Conservation (phyloP, 35 echinoderm and acorn worm genomes). For the Hemicentrotus pulcherrimus region DNA sequence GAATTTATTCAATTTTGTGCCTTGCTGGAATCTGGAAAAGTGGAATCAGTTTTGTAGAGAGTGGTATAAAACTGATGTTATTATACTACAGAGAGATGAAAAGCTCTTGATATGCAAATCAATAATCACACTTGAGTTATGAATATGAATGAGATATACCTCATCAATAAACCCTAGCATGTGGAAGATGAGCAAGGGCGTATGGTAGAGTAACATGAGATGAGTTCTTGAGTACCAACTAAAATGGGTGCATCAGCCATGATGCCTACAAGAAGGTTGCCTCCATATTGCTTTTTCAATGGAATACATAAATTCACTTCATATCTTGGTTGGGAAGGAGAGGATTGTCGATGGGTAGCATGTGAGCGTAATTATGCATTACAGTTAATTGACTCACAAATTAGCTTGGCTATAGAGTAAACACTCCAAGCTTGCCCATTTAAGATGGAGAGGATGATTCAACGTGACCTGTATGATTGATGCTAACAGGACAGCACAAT, state of each 20-base stretch:
- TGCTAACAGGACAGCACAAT: background rate
- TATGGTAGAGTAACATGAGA: background rate
- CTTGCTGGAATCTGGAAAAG: background rate
- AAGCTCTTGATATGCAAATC: slow-evolving; percentile 34
- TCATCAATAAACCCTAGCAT: slow-evolving; percentile 12
- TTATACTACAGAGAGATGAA: background rate
- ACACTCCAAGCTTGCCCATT: slow-evolving; percentile 24
- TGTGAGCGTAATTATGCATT: slow-evolving; percentile 26
- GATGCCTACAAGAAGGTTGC: background rate
- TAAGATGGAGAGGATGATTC: background rate
- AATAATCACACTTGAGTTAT: slow-evolving; percentile 16
- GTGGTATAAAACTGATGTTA: background rate
- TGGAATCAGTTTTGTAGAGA: background rate
- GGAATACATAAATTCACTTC: slow-evolving; percentile 22
- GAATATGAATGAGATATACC: slow-evolving; percentile 7
- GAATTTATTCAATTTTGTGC: background rate
- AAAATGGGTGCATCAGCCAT: slow-evolving; percentile 23
- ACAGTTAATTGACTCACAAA: slow-evolving; percentile 44
- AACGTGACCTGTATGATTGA: slow-evolving; percentile 16
- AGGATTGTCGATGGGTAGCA: background rate
- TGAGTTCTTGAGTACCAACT: background rate
- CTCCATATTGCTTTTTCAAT: background rate
- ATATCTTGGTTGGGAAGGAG: background rate
- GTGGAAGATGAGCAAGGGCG: background rate
- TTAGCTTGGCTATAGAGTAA: background rate